phyloP scores from a whole-genome alignment of 2,113 vertebrate genomes.

The Ochotona curzoniae region DNA sequence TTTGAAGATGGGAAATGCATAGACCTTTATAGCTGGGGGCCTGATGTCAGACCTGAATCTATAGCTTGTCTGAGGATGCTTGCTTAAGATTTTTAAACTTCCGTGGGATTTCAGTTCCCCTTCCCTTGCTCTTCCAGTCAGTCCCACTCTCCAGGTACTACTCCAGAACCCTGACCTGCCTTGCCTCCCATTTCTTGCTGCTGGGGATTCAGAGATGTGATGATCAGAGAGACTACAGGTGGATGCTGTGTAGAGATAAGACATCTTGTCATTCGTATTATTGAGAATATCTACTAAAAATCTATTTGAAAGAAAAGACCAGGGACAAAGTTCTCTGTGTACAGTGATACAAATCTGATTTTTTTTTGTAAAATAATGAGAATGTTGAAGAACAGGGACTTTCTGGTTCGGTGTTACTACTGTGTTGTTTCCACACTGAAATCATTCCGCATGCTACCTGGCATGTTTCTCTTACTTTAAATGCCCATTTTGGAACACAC shows the following conservation, averaged over 20 bases:
- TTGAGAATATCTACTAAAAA: not conserved
- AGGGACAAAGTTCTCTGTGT: not conserved
- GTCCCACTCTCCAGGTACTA: not conserved
- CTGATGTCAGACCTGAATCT: not conserved
- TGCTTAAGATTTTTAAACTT: not conserved
- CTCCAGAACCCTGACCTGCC: not conserved
- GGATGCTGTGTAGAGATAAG: not conserved
- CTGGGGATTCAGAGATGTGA: not conserved
- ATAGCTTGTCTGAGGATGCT: not conserved
- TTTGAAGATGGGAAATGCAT: not conserved
- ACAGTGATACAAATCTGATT: not conserved
- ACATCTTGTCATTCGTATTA: not conserved
- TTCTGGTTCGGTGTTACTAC: not conserved
- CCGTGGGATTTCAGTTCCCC: not conserved
- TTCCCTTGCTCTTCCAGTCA: not conserved
- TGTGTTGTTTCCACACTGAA: not conserved
- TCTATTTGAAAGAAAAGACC: not conserved
- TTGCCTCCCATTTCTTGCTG: not conserved
- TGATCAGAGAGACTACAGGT: not conserved
- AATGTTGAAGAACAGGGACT: not conserved
- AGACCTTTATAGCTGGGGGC: not conserved
- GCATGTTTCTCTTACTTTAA: not conserved
- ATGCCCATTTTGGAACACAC: not conserved
- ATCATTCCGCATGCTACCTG: not conserved
- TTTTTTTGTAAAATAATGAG: not conserved